phyloP scores from a whole-genome alignment of 2,888 invertebrate species.

The Strigamia transsilvanica region DNA sequence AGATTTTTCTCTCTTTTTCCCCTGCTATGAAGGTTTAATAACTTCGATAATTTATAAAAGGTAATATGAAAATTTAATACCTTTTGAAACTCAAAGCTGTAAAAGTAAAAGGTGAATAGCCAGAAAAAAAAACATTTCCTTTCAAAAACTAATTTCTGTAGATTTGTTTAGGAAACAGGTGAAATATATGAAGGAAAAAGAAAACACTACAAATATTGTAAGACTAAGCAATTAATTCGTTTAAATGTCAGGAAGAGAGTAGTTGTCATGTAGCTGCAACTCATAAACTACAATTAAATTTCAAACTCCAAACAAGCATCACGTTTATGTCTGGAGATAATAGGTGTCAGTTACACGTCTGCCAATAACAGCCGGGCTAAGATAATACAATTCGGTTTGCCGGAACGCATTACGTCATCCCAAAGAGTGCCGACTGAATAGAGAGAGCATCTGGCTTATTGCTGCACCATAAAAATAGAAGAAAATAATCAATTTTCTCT shows the following conservation, averaged over 20 bases:
- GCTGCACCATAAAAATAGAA: constrained; percentile 24
- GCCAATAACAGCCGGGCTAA: constrained; percentile 32
- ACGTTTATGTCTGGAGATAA: constrained; percentile 8
- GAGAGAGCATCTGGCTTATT: constrained; percentile 41
- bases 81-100: neutral
- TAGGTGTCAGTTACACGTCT: constrained; percentile 29
- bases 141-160: no score
- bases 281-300: neutral
- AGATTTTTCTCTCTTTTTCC: constrained; percentile 1
- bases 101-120: neutral
- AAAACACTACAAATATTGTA: neutral
- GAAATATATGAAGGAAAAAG: neutral
- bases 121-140: neutral
- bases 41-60: constrained; percentile 3
- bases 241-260: neutral
- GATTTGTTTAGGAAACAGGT: no score
- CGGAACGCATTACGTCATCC: constrained; percentile 24
- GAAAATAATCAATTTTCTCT: constrained; percentile 47
- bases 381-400: constrained; percentile 36
- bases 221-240: neutral
- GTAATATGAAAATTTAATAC: neutral
- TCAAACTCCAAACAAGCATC: neutral
- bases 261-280: neutral
- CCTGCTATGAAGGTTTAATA: constrained; percentile 3
- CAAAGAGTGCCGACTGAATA: constrained; percentile 20